phyloP scores from a whole-genome alignment of 2,888 invertebrate species.

The Perizoma affinitatum region DNA sequence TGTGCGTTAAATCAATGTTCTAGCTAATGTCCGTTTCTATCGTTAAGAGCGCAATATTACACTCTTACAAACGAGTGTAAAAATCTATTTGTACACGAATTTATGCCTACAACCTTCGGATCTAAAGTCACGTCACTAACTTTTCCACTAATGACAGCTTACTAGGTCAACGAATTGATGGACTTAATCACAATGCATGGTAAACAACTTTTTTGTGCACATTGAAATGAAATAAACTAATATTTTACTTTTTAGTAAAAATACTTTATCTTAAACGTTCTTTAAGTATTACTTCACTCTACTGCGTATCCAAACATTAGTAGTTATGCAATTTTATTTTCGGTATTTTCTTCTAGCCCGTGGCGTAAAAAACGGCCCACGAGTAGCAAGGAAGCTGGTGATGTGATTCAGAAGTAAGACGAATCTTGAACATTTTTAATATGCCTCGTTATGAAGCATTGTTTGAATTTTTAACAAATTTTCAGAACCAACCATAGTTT shows the following conservation, averaged over 20 bases:
- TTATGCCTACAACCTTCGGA: too few species aligned
- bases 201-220: constrained; percentile 4
- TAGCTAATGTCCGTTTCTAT: too few species aligned
- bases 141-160: constrained; percentile 7
- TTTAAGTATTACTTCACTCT: too few species aligned
- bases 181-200: constrained; percentile 7
- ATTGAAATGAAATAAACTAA: background rate
- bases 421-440: background rate
- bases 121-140: too few species aligned
- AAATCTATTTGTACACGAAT: too few species aligned
- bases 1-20: too few species aligned
- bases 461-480: constrained; percentile 2
- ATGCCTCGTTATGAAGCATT: background rate
- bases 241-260: background rate
- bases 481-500: constrained; percentile 54
- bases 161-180: background rate
- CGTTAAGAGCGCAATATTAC: too few species aligned
- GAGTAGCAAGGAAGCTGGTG: constrained; percentile 45
- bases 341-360: constrained; percentile 50
- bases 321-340: constrained; percentile 5
- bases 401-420: constrained; percentile 47
- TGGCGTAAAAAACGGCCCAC: constrained; percentile 51
- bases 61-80: too few species aligned
- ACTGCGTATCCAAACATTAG: background rate
- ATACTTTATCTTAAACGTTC: background rate